Evolutionary conservation across 2,888 invertebrate genomes (phyloP), one percentile per base, ranked within the genome.

Genomic region (Craniophora ligustri): DNA sequence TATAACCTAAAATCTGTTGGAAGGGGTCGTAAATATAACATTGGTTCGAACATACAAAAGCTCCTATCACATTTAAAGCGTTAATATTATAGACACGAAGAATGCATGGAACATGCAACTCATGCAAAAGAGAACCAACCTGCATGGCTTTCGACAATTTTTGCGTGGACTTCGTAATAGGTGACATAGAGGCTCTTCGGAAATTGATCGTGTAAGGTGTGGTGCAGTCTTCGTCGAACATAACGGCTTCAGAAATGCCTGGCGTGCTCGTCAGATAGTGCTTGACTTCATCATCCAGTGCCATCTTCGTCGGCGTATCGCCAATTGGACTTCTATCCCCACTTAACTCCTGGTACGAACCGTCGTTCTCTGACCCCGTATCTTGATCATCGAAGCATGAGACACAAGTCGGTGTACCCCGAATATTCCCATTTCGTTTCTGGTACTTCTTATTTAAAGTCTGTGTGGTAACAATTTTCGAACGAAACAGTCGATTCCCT

Each of bases 141-240:
- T 98, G 97, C 97, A 98, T 97, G 21, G 97, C 96, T 84, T 96
- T 96, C 0, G 97, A 96, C 95, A 98, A 95, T 85, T 97, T 95
- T 85, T 97, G 97, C 15, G 98, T 96, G 0, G 97, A 97, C 74
- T 97, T 96, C 0, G 97, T 97, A 48, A 98, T 97, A 1, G 98
- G 98, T 10, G 97, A 97, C 97, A 98, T 97, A 30, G 97, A 97
- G 31, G 96, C 96, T 72, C 97, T 94, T 57, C 95, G 94, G 51
- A 94, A 91, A 64, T 88, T 90, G 3, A 86, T 81, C 4, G 87
- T 80, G 38, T 92, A 93, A 0, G 94, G 94, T 1, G 93, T 93
- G 2, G 78, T 60, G 44, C 87, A 89, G 4, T 88, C 87, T 10
- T 89, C 92, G 21, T 85, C 81, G 1, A 86, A 82, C 13, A 79